These are phyloP conservation scores for Zonitis immaculata DNA, from an alignment of 2,888 invertebrate genomes.

Conservation along the genomic window DNA sequence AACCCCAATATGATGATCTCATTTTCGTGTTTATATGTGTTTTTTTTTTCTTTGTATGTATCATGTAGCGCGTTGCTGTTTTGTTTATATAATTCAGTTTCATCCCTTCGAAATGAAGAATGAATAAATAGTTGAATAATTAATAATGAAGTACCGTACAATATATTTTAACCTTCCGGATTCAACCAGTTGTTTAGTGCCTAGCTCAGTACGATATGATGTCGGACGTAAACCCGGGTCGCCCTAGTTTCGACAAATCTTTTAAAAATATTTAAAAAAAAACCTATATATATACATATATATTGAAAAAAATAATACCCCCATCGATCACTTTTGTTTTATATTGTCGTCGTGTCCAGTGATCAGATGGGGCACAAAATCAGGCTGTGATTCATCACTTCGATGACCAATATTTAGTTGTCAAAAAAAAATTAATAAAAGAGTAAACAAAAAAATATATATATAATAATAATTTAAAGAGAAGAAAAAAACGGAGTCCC, in stretches of 20 bases:
- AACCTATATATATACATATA: too few relatives aligned
- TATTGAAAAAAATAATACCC: conserved; percentile 17
- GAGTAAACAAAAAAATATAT: background rate
- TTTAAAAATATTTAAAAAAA: conserved; percentile 12
- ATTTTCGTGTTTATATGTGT: conserved; percentile 43
- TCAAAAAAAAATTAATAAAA: conserved; percentile 37
- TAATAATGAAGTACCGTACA: conserved; percentile 24
- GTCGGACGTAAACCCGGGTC: conserved; percentile 30
- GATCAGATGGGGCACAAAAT: conserved; percentile 47
- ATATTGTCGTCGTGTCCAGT: conserved; percentile 20
- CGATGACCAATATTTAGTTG: conserved; percentile 51
- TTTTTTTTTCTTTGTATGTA: conserved; percentile 47
- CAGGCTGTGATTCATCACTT: conserved; percentile 53
- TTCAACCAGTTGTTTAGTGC: conserved; percentile 49
- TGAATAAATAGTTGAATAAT: background rate
- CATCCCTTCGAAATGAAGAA: conserved; percentile 10
- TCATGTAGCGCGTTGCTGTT: conserved; percentile 39
- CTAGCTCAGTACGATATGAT: conserved; percentile 46
- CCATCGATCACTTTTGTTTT: conserved; percentile 25
- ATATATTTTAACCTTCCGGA: conserved; percentile 37
- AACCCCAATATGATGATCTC: conserved; percentile 46
- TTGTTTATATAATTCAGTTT: conserved; percentile 29
- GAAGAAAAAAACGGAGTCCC: background rate
- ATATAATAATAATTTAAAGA: background rate
- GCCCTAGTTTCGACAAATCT: conserved; percentile 34